A percentile compares a stretch with the other conserved stretches of the same genome.
Conservation (phyloP, 2,888 invertebrate species). For the Nyleta sp. region DNA sequence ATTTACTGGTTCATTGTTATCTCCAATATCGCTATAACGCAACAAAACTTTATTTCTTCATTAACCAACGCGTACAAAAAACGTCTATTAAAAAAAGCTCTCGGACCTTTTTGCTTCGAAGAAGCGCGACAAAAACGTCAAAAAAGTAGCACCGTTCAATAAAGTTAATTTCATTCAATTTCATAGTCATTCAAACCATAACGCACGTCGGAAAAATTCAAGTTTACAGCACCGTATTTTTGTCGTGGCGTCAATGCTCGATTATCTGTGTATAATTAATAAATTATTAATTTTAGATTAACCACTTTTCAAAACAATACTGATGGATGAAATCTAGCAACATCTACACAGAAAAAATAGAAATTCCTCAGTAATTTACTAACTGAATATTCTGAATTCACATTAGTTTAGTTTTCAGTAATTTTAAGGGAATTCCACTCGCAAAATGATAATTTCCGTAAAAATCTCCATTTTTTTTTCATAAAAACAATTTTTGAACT, state of each 20-base stretch:
- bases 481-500: no score
- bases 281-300: conserved; percentile 65
- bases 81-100: neutral
- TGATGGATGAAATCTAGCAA: no score
- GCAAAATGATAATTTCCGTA: no score
- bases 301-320: no score
- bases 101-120: neutral
- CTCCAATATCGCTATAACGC: neutral
- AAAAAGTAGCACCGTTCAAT: conserved; percentile 11
- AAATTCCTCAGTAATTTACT: no score
- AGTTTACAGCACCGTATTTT: conserved; percentile 64
- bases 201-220: conserved; percentile 57
- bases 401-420: no score
- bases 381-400: no score
- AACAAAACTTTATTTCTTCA: neutral
- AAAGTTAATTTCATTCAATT: conserved; percentile 70
- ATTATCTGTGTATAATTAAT: conserved; percentile 67
- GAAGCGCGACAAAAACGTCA: conserved; percentile 1
- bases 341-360: no score
- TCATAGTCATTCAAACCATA: conserved; percentile 66
- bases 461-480: no score
- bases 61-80: no score
- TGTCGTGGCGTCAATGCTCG: conserved; percentile 62
- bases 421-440: no score
- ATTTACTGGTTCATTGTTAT: conserved; percentile 9